Conservation (phyloP, 35 echinoderm and acorn worm genomes). For the Ptychodera flava region DNA sequence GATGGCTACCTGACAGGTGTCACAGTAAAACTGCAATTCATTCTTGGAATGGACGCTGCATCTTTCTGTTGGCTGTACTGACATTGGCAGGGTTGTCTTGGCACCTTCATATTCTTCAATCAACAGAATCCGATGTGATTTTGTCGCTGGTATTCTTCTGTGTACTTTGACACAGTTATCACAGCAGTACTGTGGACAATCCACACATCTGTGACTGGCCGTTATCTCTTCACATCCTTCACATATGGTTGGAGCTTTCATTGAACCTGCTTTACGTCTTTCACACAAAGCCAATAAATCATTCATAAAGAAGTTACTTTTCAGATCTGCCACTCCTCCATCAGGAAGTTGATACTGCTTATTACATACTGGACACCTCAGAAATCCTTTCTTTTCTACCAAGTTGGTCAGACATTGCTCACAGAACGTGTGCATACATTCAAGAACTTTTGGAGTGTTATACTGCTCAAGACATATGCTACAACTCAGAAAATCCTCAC, state of each 20-base stretch:
- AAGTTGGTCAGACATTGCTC: neutral
- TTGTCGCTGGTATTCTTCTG: neutral
- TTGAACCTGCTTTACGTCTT: neutral
- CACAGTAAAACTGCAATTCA: neutral
- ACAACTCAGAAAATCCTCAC: conserved; percentile 2
- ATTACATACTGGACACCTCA: neutral
- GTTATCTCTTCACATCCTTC: neutral
- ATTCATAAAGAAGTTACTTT: neutral
- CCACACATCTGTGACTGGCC: neutral
- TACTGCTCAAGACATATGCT: conserved; percentile 19
- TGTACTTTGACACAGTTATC: neutral
- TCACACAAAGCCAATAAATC: neutral
- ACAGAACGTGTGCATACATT: conserved; percentile 35
- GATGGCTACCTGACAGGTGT: neutral
- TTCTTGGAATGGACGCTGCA: neutral
- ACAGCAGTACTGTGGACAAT: neutral
- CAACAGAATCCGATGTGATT: neutral
- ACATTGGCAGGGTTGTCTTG: neutral
- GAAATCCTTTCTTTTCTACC: neutral
- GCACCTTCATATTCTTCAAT: neutral
- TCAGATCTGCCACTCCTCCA: neutral
- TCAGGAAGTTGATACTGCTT: neutral
- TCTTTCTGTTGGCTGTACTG: neutral
- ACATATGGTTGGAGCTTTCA: neutral
- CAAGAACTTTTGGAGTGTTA: conserved; percentile 20